Evolutionary conservation across 2,113 vertebrate genomes (phyloP).

Genomic region (Alouatta palliata): DNA sequence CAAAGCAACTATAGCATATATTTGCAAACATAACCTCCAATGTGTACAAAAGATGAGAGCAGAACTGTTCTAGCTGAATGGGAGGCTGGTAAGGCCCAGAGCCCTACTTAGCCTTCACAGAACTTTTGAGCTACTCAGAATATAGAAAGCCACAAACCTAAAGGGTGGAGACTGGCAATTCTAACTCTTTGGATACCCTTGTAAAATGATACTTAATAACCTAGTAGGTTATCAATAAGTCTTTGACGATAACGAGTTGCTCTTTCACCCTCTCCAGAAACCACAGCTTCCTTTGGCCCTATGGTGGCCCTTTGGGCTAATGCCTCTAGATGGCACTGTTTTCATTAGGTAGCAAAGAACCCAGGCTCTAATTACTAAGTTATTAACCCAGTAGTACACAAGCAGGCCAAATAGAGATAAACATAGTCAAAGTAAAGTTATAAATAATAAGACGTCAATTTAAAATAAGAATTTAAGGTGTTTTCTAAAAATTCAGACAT

Average conservation of each 20-base stretch:
- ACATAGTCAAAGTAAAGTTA: background rate
- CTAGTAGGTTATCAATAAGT: background rate
- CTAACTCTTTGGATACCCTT: background rate
- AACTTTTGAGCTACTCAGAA: background rate
- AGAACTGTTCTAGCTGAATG: background rate
- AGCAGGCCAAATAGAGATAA: background rate
- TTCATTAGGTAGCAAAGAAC: constrained; percentile 62
- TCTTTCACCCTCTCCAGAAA: background rate
- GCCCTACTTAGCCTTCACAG: background rate
- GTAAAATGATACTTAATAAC: background rate
- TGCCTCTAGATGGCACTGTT: constrained; percentile 78
- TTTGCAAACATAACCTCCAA: background rate
- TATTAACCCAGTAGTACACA: background rate
- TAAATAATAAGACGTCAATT: background rate
- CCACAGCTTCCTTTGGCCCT: constrained; percentile 12
- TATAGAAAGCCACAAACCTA: background rate
- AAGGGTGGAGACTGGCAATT: background rate
- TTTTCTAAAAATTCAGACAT: background rate
- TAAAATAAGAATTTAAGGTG: constrained; percentile 3
- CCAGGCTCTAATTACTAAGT: constrained; percentile 48
- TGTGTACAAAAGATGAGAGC: background rate
- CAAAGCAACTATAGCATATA: background rate
- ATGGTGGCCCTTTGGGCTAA: constrained; percentile 52
- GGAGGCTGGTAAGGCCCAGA: background rate
- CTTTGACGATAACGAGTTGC: background rate